Evolutionary conservation across 2,797 vertebrate genomes (phyloP), one percentile per base, ranked within the genome.

Genomic region (Allobates femoralis): DNA sequence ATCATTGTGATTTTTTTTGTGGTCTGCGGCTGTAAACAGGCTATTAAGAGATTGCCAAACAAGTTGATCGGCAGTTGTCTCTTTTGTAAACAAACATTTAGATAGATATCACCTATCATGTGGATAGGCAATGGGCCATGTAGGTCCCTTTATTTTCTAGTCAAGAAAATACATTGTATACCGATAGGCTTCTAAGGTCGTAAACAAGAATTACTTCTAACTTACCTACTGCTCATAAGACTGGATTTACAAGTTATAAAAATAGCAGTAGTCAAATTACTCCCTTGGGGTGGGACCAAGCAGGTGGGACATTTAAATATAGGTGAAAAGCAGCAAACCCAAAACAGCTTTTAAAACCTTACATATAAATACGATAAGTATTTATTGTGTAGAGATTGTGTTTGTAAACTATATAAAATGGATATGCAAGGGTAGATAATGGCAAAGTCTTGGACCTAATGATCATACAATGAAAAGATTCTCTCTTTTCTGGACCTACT

Each of bases 231-330:
- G 15, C 67, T 71, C 19, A 73, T 7, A 46, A 3, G 11, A 73
- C 69, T 26, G 69, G 37, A 73, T 46, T 46, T 73, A 46, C 69
- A 73, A 73, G 69, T 46, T 73, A 71, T 71, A 73, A 73, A 73
- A 46, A 73, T 46, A 46, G 34, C 37, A 46, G 19, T n/a, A 19
- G 30, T 46, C 37, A 7, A 37, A 26, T 11, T 15, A 73, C 69
- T 5, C 69, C 37, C 69, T 37, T 18, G 15, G 30, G 64, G 30
- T 32, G 15, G 64, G 28, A 67, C 28, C 34, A 34, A 34, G 34
- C 11, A 41, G 34, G 0, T 73, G 34, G 23, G 23, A 46, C 21
- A 73, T 46, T 46, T 46, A 41, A 71, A 71, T 46, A 26, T 14
- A 46, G 37, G 69, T 73, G 37, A 73, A 73, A 73, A n/a, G 37